phyloP scores from a whole-genome alignment of 2,888 invertebrate genomes.

The Xanthia togata region DNA sequence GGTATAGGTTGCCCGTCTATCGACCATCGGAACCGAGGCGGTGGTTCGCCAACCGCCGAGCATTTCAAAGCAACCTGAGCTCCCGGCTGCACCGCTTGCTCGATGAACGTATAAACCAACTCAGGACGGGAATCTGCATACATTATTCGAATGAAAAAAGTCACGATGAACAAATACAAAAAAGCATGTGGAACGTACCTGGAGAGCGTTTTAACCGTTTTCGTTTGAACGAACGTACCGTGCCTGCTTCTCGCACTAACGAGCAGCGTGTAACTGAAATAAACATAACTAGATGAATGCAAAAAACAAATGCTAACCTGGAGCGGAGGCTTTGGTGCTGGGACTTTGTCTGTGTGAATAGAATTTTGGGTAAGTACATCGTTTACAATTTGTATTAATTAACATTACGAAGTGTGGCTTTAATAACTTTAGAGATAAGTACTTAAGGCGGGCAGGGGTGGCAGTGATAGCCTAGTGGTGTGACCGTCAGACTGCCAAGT shows the following conservation, averaged over 20 bases:
- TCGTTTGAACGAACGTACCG: conserved; percentile 79
- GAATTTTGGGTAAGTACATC: conserved; percentile 43
- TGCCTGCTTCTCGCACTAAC: conserved; percentile 79
- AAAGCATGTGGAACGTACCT: conserved; percentile 75
- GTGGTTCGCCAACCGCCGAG: conserved; percentile 96
- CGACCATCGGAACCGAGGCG: conserved; percentile 91
- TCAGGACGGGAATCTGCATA: conserved; percentile 94
- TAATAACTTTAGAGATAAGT: background rate
- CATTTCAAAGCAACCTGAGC: conserved; percentile 95
- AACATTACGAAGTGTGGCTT: background rate
- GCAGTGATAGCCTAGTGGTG: too few species aligned
- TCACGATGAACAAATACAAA: conserved; percentile 50
- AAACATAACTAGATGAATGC: conserved; percentile 73
- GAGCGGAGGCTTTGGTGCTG: conserved; percentile 58
- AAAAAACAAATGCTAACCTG: conserved; percentile 65
- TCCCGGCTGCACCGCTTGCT: conserved; percentile 93
- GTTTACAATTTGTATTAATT: background rate
- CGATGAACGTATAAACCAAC: conserved; percentile 95
- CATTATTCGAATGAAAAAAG: conserved; percentile 57
- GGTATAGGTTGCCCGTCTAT: conserved; percentile 86
- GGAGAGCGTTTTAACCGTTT: conserved; percentile 85
- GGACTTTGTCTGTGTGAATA: conserved; percentile 62
- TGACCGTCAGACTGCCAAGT: too few species aligned
- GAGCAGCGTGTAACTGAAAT: conserved; percentile 85
- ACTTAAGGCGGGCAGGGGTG: too few species aligned